A percentile compares a stretch with the other conserved stretches of the same genome.
These are phyloP conservation scores for Eolophus roseicapilla DNA, from an alignment of 2,113 vertebrate species.

Conservation along the genomic window DNA sequence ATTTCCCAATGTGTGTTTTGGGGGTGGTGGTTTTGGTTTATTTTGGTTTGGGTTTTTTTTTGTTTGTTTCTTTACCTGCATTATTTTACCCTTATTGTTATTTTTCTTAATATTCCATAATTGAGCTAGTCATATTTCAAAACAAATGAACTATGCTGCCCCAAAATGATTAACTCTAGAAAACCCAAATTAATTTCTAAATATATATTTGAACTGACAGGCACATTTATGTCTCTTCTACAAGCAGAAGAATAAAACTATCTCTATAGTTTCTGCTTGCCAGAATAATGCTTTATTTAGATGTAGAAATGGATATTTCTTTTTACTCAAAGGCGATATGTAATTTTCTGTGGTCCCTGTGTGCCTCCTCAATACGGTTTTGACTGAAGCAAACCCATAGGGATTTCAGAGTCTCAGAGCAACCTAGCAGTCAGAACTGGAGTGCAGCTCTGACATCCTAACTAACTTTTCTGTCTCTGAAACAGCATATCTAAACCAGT, in stretches of 20 bases:
- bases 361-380: not conserved
- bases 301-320: not conserved
- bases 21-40: no score
- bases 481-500: not conserved
- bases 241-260: not conserved
- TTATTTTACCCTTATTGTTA: not conserved
- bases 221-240: not conserved
- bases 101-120: not conserved
- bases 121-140: not conserved
- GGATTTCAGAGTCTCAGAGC: not conserved
- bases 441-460: not conserved
- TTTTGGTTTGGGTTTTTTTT: not conserved
- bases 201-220: not conserved
- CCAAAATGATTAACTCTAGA: not conserved
- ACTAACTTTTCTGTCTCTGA: not conserved
- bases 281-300: not conserved
- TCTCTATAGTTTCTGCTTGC: not conserved
- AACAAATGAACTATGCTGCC: not conserved
- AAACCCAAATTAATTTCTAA: not conserved
- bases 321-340: not conserved
- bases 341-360: not conserved
- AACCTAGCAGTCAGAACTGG: not conserved
- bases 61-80: no score
- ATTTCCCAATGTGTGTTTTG: not conserved
- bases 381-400: not conserved